Base-by-base conservation (phyloP, 2,113 vertebrate species). In the Gnathonemus echidnorhynchus region DNA sequence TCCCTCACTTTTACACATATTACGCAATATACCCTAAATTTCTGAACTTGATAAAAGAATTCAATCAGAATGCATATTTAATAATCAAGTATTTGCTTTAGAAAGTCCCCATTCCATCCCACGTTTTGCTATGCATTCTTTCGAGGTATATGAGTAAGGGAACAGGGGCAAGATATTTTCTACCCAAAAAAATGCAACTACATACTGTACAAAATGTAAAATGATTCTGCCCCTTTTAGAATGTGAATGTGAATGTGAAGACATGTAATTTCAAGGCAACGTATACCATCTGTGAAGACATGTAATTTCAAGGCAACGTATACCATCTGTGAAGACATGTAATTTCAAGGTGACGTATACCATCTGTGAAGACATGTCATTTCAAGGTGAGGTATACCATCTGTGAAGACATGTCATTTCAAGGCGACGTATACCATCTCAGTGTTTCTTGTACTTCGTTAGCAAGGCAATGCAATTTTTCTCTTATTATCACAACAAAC, bases 401-500 rank as follows among this genome's bases (percentile, higher is more conserved):
- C 46, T 80, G 13, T 15, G 27, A 48, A 42, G 70, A 80, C 46
- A 77, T 3, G 88, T 50, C 31, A 52, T 42, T 50, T 50, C 49
- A 50, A 52, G 50, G 13, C 0, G 1, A 52, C 3, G 3, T 52
- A 17, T 52, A 52, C 50, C 50, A 52, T 52, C 13, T 52, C 13
- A 52, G 13, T 49, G 17, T 52, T 86, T 66, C 83, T 90, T 45
- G 85, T 56, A 15, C 53, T 31, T 48, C 15, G 24, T 27, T 31
- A 42, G 83, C n/a, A 86, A 66, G 80, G 66, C 31, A 83, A 56
- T 49, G 45, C 48, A 86, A 45, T 50, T 74, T 90, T 90, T n/a
- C n/a, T 74, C 53, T 87, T 48, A 91, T 62, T 88, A 84, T 39
- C n/a, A 90, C 49, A 66, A 70, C 80, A 17, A 89, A 88, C 89